phyloP scores from a whole-genome alignment of 2,797 vertebrate genomes.

The Schizopygopsis malacanthus region DNA sequence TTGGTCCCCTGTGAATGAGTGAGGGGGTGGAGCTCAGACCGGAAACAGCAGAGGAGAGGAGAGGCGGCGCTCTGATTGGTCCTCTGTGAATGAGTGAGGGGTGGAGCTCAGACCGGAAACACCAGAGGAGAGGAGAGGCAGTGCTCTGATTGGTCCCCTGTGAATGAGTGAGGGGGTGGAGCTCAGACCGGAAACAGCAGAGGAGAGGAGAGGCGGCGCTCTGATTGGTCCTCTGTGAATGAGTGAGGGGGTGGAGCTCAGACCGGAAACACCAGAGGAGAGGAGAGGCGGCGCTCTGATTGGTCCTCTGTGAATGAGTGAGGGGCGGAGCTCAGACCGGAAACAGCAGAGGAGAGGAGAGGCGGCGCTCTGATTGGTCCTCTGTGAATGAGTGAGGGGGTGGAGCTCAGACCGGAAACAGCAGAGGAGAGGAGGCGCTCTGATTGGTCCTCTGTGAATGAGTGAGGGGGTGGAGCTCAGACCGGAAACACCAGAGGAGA shows the following conservation, averaged over 20 bases:
- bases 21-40: background rate
- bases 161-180: too few species aligned
- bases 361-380: too few species aligned
- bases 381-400: too few species aligned
- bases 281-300: constrained; percentile 26
- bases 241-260: background rate
- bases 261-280: too few species aligned
- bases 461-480: too few species aligned
- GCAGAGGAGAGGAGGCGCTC: too few species aligned
- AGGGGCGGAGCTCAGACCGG: background rate
- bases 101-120: background rate
- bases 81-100: constrained; percentile 13
- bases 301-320: constrained; percentile 38
- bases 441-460: too few species aligned
- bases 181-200: too few species aligned
- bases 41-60: constrained; percentile 14
- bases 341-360: constrained; percentile 6
- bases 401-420: too few species aligned
- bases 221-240: constrained; percentile 52
- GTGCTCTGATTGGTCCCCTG: too few species aligned
- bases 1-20: constrained; percentile 44
- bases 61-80: constrained; percentile 44
- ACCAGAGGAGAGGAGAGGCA: constrained; percentile 20
- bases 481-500: too few species aligned
- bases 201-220: too few species aligned